These are phyloP conservation scores for Selenia dentaria DNA, from an alignment of 2,888 invertebrate genomes.

Conservation along the genomic window DNA sequence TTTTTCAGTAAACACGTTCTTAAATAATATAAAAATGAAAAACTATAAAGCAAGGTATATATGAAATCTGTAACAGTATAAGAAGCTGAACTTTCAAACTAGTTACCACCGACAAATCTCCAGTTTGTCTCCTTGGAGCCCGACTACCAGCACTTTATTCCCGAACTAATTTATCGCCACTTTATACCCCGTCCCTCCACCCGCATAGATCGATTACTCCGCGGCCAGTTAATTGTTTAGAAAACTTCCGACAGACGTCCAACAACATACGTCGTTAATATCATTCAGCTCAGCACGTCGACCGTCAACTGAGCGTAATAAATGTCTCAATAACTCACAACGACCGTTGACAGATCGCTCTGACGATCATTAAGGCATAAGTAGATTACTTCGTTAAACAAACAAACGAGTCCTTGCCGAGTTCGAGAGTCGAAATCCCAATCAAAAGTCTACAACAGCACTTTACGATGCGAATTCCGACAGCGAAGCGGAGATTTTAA, in stretches of 20 bases:
- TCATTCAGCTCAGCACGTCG: constrained; percentile 47
- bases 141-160: constrained; percentile 37
- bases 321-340: constrained; percentile 57
- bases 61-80: background rate
- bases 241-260: constrained; percentile 37
- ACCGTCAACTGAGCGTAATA: constrained; percentile 51
- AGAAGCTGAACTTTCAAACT: background rate
- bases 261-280: constrained; percentile 44
- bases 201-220: constrained; percentile 44
- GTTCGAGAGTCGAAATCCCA: constrained; percentile 44
- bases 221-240: constrained; percentile 45
- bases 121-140: constrained; percentile 46
- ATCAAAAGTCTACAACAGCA: constrained; percentile 63
- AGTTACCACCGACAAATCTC: constrained; percentile 38
- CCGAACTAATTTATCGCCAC: constrained; percentile 49
- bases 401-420: constrained; percentile 19
- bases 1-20: too few relatives aligned
- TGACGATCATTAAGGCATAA: constrained; percentile 50
- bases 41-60: background rate
- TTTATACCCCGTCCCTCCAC: constrained; percentile 41
- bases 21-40: background rate
- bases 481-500: constrained; percentile 49
- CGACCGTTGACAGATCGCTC: constrained; percentile 50
- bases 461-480: constrained; percentile 47
- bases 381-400: constrained; percentile 53